Percentiles rank a stretch among this genome's conserved stretches.
phyloP scores from a whole-genome alignment of 2,888 invertebrate species.

The Caenorhabditis sp. region DNA sequence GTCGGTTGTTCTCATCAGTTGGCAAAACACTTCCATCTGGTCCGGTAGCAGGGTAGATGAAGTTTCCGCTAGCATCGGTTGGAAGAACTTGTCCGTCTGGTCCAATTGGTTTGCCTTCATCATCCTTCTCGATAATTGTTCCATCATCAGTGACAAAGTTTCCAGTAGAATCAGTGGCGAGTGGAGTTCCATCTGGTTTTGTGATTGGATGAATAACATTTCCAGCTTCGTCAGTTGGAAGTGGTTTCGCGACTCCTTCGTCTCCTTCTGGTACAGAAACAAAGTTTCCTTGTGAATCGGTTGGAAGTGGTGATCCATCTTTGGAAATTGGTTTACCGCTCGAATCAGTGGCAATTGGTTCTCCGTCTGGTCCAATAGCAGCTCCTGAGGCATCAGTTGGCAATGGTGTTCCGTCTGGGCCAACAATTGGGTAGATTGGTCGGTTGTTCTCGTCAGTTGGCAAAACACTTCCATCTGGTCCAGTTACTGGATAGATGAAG shows the following conservation, averaged over 20 bases:
- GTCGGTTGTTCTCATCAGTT: constrained; percentile 32
- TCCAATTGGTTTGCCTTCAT: constrained; percentile 27
- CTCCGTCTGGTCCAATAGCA: constrained; percentile 33
- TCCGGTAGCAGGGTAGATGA: constrained; percentile 42
- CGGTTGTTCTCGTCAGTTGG: constrained; percentile 34
- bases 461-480: constrained; percentile 19
- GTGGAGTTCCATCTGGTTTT: constrained; percentile 30
- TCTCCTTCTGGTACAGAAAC: constrained; percentile 38
- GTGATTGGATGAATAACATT: constrained; percentile 31
- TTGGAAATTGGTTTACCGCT: constrained; percentile 15
- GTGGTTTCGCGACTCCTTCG: constrained; percentile 5
- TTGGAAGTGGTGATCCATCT: constrained; percentile 42
- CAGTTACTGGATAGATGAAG: constrained; percentile 6
- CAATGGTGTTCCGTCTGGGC: constrained; percentile 21
- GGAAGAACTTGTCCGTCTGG: constrained; percentile 35
- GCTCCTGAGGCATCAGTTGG: constrained; percentile 45
- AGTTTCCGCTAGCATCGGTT: constrained; percentile 18
- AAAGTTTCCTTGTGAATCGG: constrained; percentile 37
- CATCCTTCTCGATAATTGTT: constrained; percentile 21
- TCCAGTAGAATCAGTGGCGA: constrained; percentile 43
- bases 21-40: constrained; percentile 26
- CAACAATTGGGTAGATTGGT: constrained; percentile 27
- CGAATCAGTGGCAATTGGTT: constrained; percentile 20
- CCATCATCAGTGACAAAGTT: constrained; percentile 23
- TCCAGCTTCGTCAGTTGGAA: constrained; percentile 37